These are phyloP conservation scores for Montipora efflorescens DNA, from an alignment of 64 coral and sea anemone genomes.

Conservation along the genomic window DNA sequence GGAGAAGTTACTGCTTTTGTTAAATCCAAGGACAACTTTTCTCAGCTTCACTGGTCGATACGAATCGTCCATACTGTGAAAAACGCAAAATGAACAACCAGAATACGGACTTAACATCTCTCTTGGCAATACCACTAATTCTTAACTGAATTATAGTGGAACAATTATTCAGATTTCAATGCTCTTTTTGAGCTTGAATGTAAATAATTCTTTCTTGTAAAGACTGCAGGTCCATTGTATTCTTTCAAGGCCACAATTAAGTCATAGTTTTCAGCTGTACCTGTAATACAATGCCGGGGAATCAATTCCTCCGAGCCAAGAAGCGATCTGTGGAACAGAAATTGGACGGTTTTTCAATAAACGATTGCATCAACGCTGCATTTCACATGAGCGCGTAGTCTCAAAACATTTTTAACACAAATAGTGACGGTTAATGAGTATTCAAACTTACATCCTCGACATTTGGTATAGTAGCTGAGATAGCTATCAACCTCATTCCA, in stretches of 20 bases:
- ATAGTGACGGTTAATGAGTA: not conserved
- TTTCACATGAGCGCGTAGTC: no score
- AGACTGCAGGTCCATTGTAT: not conserved
- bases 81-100: not conserved
- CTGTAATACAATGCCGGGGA: constrained; percentile 92
- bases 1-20: constrained; percentile 75
- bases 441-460: constrained; percentile 91
- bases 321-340: constrained; percentile 66
- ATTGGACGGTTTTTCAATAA: not conserved
- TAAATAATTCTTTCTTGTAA: not conserved
- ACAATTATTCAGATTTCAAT: no score
- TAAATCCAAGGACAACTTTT: constrained; percentile 92
- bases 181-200: not conserved
- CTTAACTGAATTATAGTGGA: no score
- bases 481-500: constrained; percentile 89
- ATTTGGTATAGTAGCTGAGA: constrained; percentile 97
- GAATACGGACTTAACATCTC: not conserved
- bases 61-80: constrained; percentile 93
- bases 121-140: no score
- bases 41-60: constrained; percentile 90
- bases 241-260: not conserved
- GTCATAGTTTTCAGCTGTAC: constrained; percentile 5
- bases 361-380: no score
- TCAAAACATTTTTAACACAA: no score
- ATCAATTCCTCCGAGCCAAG: constrained; percentile 90